phyloP scores from a whole-genome alignment of 2,888 invertebrate species.

The Drosophila nigritarsus region DNA sequence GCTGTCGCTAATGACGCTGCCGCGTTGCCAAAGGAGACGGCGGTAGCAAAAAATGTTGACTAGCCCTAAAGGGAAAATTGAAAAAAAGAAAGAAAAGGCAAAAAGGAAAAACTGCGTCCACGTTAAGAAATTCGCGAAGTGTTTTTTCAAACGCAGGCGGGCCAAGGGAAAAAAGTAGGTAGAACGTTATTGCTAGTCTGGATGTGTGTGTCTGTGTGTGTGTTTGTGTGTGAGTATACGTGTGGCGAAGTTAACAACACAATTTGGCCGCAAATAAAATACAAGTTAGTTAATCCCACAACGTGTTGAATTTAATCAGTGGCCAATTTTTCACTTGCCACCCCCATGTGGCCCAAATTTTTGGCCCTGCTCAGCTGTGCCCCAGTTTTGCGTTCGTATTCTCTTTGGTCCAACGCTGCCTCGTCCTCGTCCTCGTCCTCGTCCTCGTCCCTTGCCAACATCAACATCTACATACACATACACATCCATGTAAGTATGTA shows the following conservation, averaged over 20 bases:
- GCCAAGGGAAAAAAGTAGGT: neutral
- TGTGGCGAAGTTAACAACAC: slow-evolving; percentile 73
- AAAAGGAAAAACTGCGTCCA: slow-evolving; percentile 21
- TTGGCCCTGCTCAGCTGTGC: slow-evolving; percentile 13
- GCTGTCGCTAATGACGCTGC: slow-evolving; percentile 68
- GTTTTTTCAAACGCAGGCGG: slow-evolving; percentile 27
- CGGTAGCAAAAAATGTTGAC: slow-evolving; percentile 62
- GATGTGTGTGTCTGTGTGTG: slow-evolving; percentile 5
- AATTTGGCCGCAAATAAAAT: slow-evolving; percentile 78
- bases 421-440: neutral
- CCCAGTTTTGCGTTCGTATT: slow-evolving; percentile 21
- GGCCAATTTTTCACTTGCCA: slow-evolving; percentile 75
- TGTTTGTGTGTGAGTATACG: slow-evolving; percentile 28
- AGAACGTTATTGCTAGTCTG: slow-evolving; percentile 65
- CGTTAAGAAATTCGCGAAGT: slow-evolving; percentile 45
- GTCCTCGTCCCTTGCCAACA: neutral
- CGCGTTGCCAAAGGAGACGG: slow-evolving; percentile 12
- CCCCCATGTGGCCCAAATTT: slow-evolving; percentile 32
- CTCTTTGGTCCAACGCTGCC: neutral
- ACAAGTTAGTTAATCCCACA: slow-evolving; percentile 80
- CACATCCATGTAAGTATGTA: neutral
- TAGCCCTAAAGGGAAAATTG: slow-evolving; percentile 71
- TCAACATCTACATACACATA: neutral
- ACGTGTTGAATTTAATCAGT: slow-evolving; percentile 81
- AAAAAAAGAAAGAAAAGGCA: slow-evolving; percentile 44